Percentiles rank a stretch among this genome's conserved stretches.
phyloP scores from a whole-genome alignment of 2,888 invertebrate species.

The Drosophila anomalipes region DNA sequence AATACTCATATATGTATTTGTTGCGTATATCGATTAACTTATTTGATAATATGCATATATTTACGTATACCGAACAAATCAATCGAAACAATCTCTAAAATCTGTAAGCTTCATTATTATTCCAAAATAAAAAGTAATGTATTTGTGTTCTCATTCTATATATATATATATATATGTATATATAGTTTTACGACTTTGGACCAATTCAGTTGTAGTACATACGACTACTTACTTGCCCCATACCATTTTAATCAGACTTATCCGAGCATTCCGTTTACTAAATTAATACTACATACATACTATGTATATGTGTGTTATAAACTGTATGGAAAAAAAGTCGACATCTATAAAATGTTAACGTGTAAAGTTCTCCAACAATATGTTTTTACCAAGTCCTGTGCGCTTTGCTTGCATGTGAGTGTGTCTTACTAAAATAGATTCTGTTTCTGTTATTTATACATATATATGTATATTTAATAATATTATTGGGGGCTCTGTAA shows the following conservation, averaged over 20 bases:
- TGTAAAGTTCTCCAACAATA: constrained; percentile 74
- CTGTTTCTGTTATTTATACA: constrained; percentile 34
- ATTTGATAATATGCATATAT: constrained; percentile 2
- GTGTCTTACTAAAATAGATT: constrained; percentile 71
- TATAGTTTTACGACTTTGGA: constrained; percentile 67
- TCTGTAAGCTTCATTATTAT: constrained; percentile 9
- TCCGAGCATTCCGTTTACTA: constrained; percentile 56
- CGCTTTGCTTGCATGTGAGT: constrained; percentile 55
- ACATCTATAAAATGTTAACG: constrained; percentile 74
- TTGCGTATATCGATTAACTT: constrained; percentile 5
- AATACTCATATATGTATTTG: constrained; percentile 11
- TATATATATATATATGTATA: constrained; percentile 23
- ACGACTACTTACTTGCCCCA: constrained; percentile 23
- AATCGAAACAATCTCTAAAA: constrained; percentile 22
- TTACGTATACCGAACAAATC: constrained; percentile 24
- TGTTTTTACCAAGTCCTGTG: constrained; percentile 66
- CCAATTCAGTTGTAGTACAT: constrained; percentile 69
- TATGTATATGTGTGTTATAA: constrained; percentile 40
- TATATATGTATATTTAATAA: constrained; percentile 50
- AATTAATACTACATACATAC: constrained; percentile 39
- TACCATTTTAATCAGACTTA: constrained; percentile 66
- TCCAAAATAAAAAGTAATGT: constrained; percentile 2
- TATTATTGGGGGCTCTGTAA: constrained; percentile 50
- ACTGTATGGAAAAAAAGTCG: constrained; percentile 69
- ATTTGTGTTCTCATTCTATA: constrained; percentile 33